Evolutionary conservation across 2,888 invertebrate species (phyloP).

Genomic region (Oxytorus armatus): DNA sequence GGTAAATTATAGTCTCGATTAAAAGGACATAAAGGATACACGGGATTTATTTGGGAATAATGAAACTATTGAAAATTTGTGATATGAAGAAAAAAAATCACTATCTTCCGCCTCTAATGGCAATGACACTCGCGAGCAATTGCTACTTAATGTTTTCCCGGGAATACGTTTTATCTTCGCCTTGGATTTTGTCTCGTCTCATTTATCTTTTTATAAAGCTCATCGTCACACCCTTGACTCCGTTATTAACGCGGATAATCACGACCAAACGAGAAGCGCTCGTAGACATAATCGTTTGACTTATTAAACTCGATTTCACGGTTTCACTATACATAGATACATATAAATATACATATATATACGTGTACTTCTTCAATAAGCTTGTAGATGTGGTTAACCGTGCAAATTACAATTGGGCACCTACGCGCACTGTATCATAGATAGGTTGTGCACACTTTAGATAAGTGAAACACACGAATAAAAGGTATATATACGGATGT

Average conservation of each 20-base stretch:
- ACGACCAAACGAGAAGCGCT: conserved; percentile 48
- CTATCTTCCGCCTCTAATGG: conserved; percentile 1
- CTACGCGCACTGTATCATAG: conserved; percentile 19
- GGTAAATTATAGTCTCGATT: too few relatives aligned
- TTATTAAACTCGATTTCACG: conserved; percentile 25
- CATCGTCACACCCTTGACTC: conserved; percentile 73
- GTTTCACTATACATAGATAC: conserved; percentile 10
- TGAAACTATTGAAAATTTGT: not conserved
- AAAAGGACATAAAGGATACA: too few relatives aligned
- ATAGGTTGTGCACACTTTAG: not conserved
- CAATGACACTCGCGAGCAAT: conserved; percentile 40
- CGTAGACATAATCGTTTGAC: conserved; percentile 52
- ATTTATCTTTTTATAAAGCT: not conserved
- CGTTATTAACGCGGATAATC: conserved; percentile 66
- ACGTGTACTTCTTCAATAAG: not conserved
- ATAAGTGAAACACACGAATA: conserved; percentile 39
- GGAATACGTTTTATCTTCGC: conserved; percentile 69
- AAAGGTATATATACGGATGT: too few relatives aligned
- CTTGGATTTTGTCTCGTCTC: conserved; percentile 62
- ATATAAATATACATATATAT: conserved; percentile 39
- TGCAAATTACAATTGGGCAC: conserved; percentile 48
- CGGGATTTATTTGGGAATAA: too few relatives aligned
- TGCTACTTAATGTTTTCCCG: conserved; percentile 51
- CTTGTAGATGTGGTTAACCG: conserved; percentile 10
- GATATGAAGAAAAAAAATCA: not conserved